A percentile compares a stretch with the other conserved stretches of the same genome.
Conservation (phyloP, 1,140 invertebrate genomes). For the Drosophila leontia region DNA sequence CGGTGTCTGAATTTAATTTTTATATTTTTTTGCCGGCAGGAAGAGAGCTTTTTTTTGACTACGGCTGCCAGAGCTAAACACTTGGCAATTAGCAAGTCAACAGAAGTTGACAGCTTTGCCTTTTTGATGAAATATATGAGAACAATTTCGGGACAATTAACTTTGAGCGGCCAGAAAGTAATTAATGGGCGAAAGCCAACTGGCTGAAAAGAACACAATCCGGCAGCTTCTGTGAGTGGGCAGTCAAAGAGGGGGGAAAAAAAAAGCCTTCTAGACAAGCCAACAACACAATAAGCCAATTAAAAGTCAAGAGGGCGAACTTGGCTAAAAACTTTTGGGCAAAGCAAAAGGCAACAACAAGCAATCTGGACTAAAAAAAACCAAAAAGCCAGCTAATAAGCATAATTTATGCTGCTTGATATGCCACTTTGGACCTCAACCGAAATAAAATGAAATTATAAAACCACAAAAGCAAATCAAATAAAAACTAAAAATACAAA, state of each 20-base stretch:
- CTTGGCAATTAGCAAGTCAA: conserved; percentile 77
- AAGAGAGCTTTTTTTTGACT: conserved; percentile 15
- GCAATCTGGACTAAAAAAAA: conserved; percentile 11
- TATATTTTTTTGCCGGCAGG: conserved; percentile 11
- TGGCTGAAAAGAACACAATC: conserved; percentile 40
- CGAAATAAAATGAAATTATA: conserved; percentile 22
- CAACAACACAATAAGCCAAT: conserved; percentile 72
- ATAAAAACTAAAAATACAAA: conserved; percentile 42
- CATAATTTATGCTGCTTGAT: conserved; percentile 62
- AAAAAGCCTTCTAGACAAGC: conserved; percentile 52
- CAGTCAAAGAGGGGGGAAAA: conserved; percentile 21
- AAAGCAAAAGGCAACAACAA: conserved; percentile 54
- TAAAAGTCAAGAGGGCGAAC: conserved; percentile 59
- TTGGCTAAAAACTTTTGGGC: conserved; percentile 36
- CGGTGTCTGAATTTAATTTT: conserved; percentile 31
- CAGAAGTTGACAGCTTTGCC: conserved; percentile 62
- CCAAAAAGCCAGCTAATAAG: conserved; percentile 32
- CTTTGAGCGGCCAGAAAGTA: conserved; percentile 40
- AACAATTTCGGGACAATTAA: conserved; percentile 54
- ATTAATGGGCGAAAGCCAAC: conserved; percentile 40
- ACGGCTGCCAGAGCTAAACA: conserved; percentile 55
- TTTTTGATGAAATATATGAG: conserved; percentile 57
- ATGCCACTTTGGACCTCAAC: conserved; percentile 13
- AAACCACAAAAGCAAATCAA: conserved; percentile 36
- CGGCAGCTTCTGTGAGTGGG: conserved; percentile 39